Evolutionary conservation across 2,797 vertebrate genomes (phyloP).

Genomic region (Ficedula albicollis): DNA sequence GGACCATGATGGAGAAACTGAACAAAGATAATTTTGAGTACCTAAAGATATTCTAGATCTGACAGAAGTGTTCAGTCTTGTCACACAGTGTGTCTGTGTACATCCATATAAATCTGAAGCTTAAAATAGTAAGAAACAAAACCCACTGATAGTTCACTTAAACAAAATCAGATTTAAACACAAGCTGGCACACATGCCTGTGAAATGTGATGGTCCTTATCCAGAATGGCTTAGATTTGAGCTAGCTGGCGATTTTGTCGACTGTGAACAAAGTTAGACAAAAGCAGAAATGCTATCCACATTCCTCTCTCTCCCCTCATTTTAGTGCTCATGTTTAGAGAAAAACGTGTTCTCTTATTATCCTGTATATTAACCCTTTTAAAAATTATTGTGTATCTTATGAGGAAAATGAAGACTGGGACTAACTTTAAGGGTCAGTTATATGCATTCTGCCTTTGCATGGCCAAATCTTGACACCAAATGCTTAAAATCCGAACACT

Average conservation of each 20-base stretch:
- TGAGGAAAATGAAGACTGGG: neutral
- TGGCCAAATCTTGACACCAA: neutral
- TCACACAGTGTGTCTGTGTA: neutral
- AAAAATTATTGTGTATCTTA: neutral
- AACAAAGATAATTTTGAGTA: neutral
- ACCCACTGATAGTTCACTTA: neutral
- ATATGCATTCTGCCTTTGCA: rapidly evolving
- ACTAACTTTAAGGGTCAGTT: neutral
- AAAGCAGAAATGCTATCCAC: neutral
- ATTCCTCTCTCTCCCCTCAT: neutral
- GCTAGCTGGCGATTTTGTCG: neutral
- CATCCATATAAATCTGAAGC: neutral
- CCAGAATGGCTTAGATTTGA: neutral
- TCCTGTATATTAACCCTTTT: neutral
- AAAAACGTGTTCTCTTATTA: neutral
- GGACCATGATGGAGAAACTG: neutral
- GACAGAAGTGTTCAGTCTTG: neutral
- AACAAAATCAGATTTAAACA: neutral
- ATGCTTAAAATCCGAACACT: neutral
- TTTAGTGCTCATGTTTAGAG: neutral
- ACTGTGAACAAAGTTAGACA: neutral
- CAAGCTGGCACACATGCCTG: neutral
- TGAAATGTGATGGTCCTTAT: neutral
- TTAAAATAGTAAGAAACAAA: neutral
- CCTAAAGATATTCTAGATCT: neutral